These are phyloP conservation scores for Synanthedon tipuliformis DNA, from an alignment of 2,888 invertebrate genomes.

Conservation along the genomic window DNA sequence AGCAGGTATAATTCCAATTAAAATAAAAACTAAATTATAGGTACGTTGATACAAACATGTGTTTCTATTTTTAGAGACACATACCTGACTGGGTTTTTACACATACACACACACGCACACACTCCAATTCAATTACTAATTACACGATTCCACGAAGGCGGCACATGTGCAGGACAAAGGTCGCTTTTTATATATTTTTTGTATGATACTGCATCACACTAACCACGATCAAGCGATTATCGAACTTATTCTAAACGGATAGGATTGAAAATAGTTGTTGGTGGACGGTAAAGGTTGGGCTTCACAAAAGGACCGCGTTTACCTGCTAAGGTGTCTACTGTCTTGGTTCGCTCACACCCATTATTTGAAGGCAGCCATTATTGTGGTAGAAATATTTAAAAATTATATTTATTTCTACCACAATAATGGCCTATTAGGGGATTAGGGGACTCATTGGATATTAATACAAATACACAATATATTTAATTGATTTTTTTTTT, in stretches of 20 bases:
- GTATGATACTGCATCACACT: not conserved
- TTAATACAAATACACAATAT: no score
- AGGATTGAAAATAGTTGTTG: not conserved
- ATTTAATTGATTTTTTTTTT: no score
- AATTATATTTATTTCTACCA: constrained; percentile 10
- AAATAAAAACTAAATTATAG: no score
- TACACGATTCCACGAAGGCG: constrained; percentile 32
- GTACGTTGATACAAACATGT: not conserved
- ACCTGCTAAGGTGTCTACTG: constrained; percentile 32
- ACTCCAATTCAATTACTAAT: constrained; percentile 17
- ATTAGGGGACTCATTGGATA: not conserved
- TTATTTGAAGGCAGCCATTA: no score
- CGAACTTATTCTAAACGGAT: not conserved
- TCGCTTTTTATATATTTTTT: constrained; percentile 22
- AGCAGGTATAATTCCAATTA: no score
- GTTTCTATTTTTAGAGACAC: not conserved
- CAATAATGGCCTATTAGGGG: constrained; percentile 7
- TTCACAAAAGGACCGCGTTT: constrained; percentile 11
- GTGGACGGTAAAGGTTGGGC: not conserved
- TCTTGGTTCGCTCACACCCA: constrained; percentile 7
- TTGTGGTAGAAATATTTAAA: constrained; percentile 15
- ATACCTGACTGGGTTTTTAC: not conserved
- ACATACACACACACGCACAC: not conserved
- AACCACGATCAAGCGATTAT: not conserved
- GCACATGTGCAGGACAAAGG: constrained; percentile 38